Conservation (phyloP, 2,888 invertebrate species). For the Epinotia nisella region DNA sequence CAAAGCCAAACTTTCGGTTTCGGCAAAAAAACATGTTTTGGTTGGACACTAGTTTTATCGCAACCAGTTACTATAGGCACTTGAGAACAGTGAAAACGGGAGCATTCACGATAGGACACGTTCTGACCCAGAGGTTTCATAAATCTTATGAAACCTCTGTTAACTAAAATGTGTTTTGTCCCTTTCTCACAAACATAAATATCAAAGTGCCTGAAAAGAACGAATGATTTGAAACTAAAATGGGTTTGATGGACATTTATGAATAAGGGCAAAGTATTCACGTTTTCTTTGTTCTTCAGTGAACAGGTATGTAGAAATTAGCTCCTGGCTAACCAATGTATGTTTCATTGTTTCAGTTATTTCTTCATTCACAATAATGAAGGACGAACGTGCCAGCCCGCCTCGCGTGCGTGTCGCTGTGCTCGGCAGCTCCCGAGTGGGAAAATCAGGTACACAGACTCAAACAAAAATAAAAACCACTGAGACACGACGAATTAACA, state of each 20-base stretch:
- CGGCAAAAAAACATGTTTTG: too few species aligned
- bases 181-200: too few species aligned
- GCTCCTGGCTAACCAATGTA: background rate
- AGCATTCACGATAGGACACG: background rate
- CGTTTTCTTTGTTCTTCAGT: too few species aligned
- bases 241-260: too few species aligned
- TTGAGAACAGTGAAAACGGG: background rate
- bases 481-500: slow-evolving; percentile 44
- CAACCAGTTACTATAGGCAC: too few species aligned
- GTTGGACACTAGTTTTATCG: too few species aligned
- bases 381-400: slow-evolving; percentile 86
- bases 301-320: background rate
- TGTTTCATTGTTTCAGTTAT: slow-evolving; percentile 60
- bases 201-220: too few species aligned
- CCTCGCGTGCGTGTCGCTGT: slow-evolving; percentile 90
- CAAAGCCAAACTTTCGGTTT: too few species aligned
- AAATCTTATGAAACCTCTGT: too few species aligned
- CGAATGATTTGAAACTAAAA: too few species aligned
- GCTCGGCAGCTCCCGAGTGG: slow-evolving; percentile 90
- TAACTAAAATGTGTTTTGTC: too few species aligned
- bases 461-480: slow-evolving; percentile 45
- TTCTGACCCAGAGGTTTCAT: background rate
- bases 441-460: slow-evolving; percentile 88
- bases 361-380: slow-evolving; percentile 61
- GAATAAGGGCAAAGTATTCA: too few species aligned